These are phyloP conservation scores for Tuta absoluta DNA, from an alignment of 2,888 invertebrate genomes.

Conservation along the genomic window DNA sequence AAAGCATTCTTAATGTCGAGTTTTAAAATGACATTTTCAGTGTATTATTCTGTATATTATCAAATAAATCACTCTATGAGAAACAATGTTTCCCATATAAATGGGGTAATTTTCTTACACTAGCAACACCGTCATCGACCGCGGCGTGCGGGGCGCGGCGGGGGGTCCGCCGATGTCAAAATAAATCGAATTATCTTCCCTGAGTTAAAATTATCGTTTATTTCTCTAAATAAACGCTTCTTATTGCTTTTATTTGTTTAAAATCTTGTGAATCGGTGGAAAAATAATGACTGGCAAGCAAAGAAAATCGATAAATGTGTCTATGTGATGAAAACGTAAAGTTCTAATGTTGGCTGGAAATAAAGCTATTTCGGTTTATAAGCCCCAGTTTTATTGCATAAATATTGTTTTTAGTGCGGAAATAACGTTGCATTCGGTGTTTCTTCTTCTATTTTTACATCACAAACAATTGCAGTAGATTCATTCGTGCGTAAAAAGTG, in stretches of 20 bases:
- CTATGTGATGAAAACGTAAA: constrained; percentile 2
- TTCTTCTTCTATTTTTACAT: constrained; percentile 39
- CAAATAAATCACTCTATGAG: not conserved
- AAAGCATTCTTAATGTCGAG: too few relatives aligned
- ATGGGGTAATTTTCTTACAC: constrained; percentile 40
- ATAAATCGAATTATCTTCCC: constrained; percentile 61
- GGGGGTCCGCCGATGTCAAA: constrained; percentile 60
- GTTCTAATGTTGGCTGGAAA: constrained; percentile 2
- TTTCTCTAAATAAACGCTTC: constrained; percentile 61
- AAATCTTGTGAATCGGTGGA: constrained; percentile 43
- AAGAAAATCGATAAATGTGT: constrained; percentile 38
- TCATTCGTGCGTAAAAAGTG: constrained; percentile 46
- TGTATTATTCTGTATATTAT: too few relatives aligned
- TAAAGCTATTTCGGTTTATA: constrained; percentile 73
- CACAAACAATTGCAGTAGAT: constrained; percentile 16
- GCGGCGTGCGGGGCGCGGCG: constrained; percentile 51
- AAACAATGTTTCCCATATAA: constrained; percentile 39
- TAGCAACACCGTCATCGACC: constrained; percentile 72
- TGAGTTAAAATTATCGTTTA: constrained; percentile 57
- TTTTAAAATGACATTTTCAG: too few relatives aligned
- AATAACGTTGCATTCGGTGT: constrained; percentile 53
- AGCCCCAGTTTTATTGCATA: constrained; percentile 66
- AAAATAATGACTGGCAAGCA: constrained; percentile 46
- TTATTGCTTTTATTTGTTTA: constrained; percentile 59
- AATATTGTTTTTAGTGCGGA: constrained; percentile 74